A percentile compares a stretch with the other conserved stretches of the same genome.
phyloP scores from a whole-genome alignment of 2,888 invertebrate species.

The Caenorhabditis panamensis region DNA sequence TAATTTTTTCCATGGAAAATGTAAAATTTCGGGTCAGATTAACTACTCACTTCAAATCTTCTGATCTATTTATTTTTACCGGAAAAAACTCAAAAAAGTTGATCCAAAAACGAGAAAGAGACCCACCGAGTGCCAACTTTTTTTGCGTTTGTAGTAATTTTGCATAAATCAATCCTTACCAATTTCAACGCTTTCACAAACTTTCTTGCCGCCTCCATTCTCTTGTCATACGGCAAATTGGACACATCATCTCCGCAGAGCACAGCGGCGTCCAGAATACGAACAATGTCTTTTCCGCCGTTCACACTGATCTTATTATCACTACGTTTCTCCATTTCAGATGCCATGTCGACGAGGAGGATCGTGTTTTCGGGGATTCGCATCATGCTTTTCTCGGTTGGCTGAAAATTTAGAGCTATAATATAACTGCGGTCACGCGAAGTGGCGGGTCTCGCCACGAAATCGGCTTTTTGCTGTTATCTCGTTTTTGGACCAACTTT shows the following conservation, averaged over 20 bases:
- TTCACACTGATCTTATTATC: constrained; percentile 15
- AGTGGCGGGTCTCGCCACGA: too few relatives aligned
- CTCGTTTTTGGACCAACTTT: too few relatives aligned
- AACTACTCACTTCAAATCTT: too few relatives aligned
- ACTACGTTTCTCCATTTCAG: constrained; percentile 13
- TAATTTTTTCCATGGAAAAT: too few relatives aligned
- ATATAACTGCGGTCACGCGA: too few relatives aligned
- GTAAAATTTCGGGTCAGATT: too few relatives aligned
- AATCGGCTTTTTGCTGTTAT: too few relatives aligned
- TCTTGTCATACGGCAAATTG: constrained; percentile 63
- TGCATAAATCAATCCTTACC: constrained; percentile 43
- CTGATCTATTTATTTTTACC: too few relatives aligned
- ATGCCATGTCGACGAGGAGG: constrained; percentile 62
- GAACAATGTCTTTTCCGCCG: constrained; percentile 67
- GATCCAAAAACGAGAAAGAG: too few relatives aligned
- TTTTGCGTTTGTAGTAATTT: neutral
- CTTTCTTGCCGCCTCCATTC: constrained; percentile 73
- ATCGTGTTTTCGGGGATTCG: constrained; percentile 70
- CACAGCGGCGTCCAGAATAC: constrained; percentile 77
- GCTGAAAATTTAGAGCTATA: constrained; percentile 2
- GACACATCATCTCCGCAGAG: constrained; percentile 77
- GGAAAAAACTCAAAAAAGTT: too few relatives aligned
- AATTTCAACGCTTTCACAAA: constrained; percentile 67
- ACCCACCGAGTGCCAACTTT: too few relatives aligned
- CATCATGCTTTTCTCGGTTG: neutral